These are phyloP conservation scores for Augochlorella aurata DNA, from an alignment of 2,888 invertebrate genomes.

Conservation along the genomic window DNA sequence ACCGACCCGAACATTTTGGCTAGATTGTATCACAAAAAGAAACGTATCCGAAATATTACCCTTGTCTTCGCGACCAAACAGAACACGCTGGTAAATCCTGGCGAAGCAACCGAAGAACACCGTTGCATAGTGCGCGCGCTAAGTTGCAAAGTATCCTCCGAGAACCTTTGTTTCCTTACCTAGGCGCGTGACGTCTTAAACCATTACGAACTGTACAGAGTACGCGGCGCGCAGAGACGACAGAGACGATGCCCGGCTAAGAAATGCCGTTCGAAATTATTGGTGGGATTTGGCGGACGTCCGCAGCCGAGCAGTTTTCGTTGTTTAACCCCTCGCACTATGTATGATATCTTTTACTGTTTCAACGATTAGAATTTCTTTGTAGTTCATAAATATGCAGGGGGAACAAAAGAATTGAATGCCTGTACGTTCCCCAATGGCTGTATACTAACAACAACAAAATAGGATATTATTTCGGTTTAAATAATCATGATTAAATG, in stretches of 20 bases:
- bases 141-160: conserved; percentile 25
- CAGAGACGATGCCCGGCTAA: not conserved
- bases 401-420: too few species aligned
- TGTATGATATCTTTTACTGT: too few species aligned
- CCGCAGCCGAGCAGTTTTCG: not conserved
- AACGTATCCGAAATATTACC: not conserved
- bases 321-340: not conserved
- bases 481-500: too few species aligned
- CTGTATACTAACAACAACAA: too few species aligned
- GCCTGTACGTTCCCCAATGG: too few species aligned
- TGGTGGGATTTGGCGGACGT: not conserved
- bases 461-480: too few species aligned
- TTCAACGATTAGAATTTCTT: too few species aligned
- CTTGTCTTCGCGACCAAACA: not conserved
- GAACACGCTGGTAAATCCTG: not conserved
- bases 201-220: conserved; percentile 41
- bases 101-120: conserved; percentile 7
- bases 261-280: not conserved
- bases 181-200: conserved; percentile 39
- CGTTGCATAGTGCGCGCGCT: conserved; percentile 15
- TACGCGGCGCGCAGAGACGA: conserved; percentile 7
- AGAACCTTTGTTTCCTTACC: conserved; percentile 18
- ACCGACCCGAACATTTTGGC: too few species aligned
- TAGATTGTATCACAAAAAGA: not conserved
- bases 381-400: too few species aligned